Evolutionary conservation across 2,797 vertebrate genomes (phyloP), one percentile per base, ranked within the genome.

Genomic region (Silurus lanzhouensis): DNA sequence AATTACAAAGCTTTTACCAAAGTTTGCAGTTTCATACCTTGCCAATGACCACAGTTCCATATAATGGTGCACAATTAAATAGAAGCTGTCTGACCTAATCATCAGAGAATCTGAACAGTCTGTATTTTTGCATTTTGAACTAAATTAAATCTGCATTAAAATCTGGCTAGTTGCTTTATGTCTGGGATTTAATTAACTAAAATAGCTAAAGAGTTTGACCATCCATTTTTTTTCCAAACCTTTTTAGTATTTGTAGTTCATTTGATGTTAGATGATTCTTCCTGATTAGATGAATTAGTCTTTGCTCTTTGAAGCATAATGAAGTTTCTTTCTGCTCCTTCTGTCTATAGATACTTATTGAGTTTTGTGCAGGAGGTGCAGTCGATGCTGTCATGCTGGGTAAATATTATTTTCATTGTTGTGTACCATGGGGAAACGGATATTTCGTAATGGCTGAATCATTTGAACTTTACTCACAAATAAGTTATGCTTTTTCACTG

Each of bases 301-400:
- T 1, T 78, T 27, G 19, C 58, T 44, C 57, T 61, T 38, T 20
- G 31, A 14, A 2, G n/a, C 63, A 17, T 67, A 79, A 79, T 31
- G 31, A 81, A 31, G 15, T 13, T 64, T 80, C 8, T 58, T 58
- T 75, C 25, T 75, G 5, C 46, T 22, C 38, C 31, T 31, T 87
- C 20, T 60, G 0, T 55, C 67, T 55, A 6, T 94, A 99, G 98
- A 99, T 99, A 90, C 95, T 99, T 88, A 99, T 99, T 83, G 98
- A 99, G 95, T 99, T 99, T 92, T 99, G 98, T 95, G 98, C 97
- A 12, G 98, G 98, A 87, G 98, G 98, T 91, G 98, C 98, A 60
- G 98, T 99, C 80, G 98, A 99, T 93, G 98, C 98, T 89, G 97
- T 99, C 89, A 99, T 99, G 98, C 93, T 99, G 92, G 98, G 98